Base-by-base conservation (phyloP, 2,113 vertebrate genomes). In the Agapornis roseicollis region DNA sequence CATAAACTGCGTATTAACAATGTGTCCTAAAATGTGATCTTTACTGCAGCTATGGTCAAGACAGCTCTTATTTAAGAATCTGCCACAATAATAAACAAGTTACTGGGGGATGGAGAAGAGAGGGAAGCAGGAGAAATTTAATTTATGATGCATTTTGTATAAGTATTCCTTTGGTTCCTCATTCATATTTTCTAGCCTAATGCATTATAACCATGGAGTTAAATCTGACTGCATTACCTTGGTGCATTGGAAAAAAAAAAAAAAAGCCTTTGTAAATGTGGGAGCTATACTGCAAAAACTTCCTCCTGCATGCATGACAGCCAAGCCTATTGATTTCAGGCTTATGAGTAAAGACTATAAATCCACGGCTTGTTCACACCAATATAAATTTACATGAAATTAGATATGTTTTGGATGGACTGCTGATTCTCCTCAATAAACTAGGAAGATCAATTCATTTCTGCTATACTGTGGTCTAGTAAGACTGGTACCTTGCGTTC, bases 211-310 rank as follows among this genome's bases (percentile, higher is more conserved):
- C 74, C 61, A 68, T 35, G 37, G 44, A 84, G 93, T 93, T 92
- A 91, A 78, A 77, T 27, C 13, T 96, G 95, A 93, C 89, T 82
- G 66, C 85, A 89, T 90, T 95, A 81, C 53, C 13, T 60, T 58
- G n/a, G 31, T 63, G 35, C 65, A 74, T 0, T 47, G 65, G 55
- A 63, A 22, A 74, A 78, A 85, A 74, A 74, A 78, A 85, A 74
- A 23, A 35, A 84, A 49, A 25, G 46, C 69, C 66, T 77, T 72
- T 91, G 8, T 33, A 92, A 84, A 29, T 29, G 42, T 82, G 63
- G 39, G 41, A 86, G 29, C 80, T 80, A 25, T 31, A 42, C 17
- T 55, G 77, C 41, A 95, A 89, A 72, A 90, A 74, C 23, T 86
- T 85, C n/a, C 64, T 94, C 42, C 85, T 85, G 46, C 46, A 47